Evolutionary conservation across 2,888 invertebrate species (phyloP), one percentile per base, ranked within the genome.

Genomic region (Allophyes oxyacanthae): DNA sequence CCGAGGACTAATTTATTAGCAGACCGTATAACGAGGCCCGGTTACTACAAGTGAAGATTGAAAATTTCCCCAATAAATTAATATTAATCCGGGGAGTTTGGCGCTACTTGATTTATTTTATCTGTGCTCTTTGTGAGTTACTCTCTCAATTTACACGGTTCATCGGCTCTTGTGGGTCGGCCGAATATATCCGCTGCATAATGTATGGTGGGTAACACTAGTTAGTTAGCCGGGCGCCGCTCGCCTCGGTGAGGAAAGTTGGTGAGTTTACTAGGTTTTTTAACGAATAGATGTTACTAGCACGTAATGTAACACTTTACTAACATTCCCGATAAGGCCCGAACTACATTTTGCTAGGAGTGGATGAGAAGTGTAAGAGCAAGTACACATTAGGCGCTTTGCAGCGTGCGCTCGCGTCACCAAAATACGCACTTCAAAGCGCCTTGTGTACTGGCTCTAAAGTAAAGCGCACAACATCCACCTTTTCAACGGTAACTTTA

Each of bases 101-200:
- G 36, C 38, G 33, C 6, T 40, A 37, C 32, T 57, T 72, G 59
- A 62, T 64, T 67, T 58, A 73, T 55, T 37, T 65, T 52, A 58
- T 60, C 59, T 50, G 53, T 30, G 52, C 42, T 44, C 33, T 59
- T 64, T 45, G 49, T 60, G 57, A 70, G 59, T 68, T 68, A 72
- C 59, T 57, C 64, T 43, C 62, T 61, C 59, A 73, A 68, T 77
- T 61, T 61, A 48, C 62, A 59, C 66, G 61, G 68, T 54, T 62
- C 64, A 64, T 52, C 49, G 65, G 56, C 25, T 54, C 41, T 57
- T 52, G 49, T 41, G 48, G 44, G 45, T 33, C 25, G 46, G 43
- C 6, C 25, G 55, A 56, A 65, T 61, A 61, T 64, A 46, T 46
- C 37, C 46, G 48, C 44, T 68, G 38, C 41, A 49, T 57, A 50